Evolutionary conservation across 37 sponge, comb jelly and placozoan genomes (phyloP), one percentile per base, ranked within the genome.

Genomic region (Cladorhizidae sp.): DNA sequence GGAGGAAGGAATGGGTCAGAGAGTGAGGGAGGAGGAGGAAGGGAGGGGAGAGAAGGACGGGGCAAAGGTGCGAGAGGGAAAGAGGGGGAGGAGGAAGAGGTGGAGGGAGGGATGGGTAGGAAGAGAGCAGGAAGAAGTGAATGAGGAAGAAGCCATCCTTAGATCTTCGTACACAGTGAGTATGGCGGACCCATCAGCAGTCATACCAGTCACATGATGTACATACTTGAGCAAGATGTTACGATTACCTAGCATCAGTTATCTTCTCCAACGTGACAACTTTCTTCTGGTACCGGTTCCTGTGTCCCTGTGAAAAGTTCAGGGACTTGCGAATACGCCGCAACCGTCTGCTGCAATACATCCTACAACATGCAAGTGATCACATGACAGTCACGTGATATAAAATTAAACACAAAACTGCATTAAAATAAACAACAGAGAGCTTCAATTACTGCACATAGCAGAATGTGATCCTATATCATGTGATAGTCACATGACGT

Each of bases 261-360:
- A 93, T 64, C n/a, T 81, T 88, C 29, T 86, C 91, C 12, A 73
- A 40, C 14, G 91, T 90, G n/a, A 95, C 38, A 17, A 62, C 32
- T 73, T 89, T 93, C 78, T 81, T 88, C 21, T 83, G 83, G 82
- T 77, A 95, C 37, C 93, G 79, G 83, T 84, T 82, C 37, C 85
- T 79, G 32, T 80, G 86, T 18, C 85, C 88, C 39, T 89, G 90
- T 17, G 79, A 82, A 73, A 95, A 89, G 57, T 85, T 80, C 14
- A 97, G 88, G 1, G 93, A 76, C 56, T 89, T 89, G 0, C 97
- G 69, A 7, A 91, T 86, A 20, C 99, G 73, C 33, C 85, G 51
- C 57, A 98, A 67, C 12, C 97, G 50, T 25, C 99, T 80, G 23
- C 83, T 76, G 41, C 99, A 96, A 79, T 97, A 97, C 80, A 82